phyloP scores from a whole-genome alignment of 2,113 vertebrate species.

The Chionis minor region DNA sequence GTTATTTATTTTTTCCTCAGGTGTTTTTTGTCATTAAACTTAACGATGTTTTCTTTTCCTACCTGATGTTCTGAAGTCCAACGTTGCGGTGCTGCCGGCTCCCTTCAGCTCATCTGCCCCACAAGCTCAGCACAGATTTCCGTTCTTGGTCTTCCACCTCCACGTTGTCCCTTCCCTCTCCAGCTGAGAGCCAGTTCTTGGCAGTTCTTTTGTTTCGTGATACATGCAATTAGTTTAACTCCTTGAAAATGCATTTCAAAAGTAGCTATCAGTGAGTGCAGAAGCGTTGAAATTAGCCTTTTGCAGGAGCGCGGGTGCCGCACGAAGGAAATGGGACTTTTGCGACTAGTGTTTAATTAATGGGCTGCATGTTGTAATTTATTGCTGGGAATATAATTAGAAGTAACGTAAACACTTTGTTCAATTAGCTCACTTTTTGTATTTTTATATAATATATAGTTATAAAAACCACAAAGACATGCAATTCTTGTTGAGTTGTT shows the following conservation, averaged over 20 bases:
- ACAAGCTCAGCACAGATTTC: background rate
- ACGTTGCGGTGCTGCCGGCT: background rate
- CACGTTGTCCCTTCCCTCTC: background rate
- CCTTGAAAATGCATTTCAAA: background rate
- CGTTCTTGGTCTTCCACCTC: background rate
- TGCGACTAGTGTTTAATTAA: background rate
- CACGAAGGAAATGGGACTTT: background rate
- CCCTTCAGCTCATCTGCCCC: background rate
- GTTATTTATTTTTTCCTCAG: background rate
- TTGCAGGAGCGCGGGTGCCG: accelerated
- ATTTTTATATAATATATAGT: background rate
- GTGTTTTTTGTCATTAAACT: background rate
- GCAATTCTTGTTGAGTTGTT: background rate
- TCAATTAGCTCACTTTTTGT: background rate
- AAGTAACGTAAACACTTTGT: background rate
- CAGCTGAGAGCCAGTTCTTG: background rate
- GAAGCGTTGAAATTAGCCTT: constrained; percentile 1
- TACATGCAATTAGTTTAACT: background rate
- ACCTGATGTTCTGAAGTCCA: background rate
- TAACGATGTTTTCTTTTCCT: background rate
- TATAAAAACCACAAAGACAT: background rate
- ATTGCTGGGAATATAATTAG: background rate
- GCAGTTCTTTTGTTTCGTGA: constrained; percentile 1
- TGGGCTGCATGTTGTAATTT: background rate
- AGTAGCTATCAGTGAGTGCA: background rate